These are phyloP conservation scores for Amaurobius ferox DNA, from an alignment of 2,888 invertebrate genomes.

Conservation along the genomic window DNA sequence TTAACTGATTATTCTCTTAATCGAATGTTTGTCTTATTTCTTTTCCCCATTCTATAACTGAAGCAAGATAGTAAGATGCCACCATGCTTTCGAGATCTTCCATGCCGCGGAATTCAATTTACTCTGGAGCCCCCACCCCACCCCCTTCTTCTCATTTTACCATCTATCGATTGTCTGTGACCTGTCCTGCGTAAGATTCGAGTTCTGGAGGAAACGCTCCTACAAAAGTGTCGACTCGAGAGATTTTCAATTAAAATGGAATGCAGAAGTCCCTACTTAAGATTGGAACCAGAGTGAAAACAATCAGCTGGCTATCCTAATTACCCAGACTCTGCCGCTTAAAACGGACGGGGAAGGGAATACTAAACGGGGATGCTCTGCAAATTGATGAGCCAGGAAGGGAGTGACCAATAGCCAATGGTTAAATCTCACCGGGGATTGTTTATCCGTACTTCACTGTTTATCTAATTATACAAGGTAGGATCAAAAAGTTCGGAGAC, in stretches of 20 bases:
- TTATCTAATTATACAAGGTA: no score
- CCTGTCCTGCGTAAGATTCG: neutral
- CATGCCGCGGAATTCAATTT: constrained; percentile 12
- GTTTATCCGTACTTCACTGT: no score
- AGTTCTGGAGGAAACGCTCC: neutral
- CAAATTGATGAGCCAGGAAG: neutral
- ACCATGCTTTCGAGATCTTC: neutral
- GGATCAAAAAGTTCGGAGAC: no score
- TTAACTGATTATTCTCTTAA: constrained; percentile 7
- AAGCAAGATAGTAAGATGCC: neutral
- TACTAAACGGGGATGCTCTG: neutral
- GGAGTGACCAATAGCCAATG: no score
- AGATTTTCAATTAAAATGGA: constrained; percentile 51
- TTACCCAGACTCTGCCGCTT: neutral
- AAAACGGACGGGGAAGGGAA: neutral
- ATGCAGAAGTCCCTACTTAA: neutral
- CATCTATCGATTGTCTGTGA: constrained; percentile 2
- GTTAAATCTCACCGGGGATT: no score
- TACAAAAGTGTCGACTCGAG: constrained; percentile 17
- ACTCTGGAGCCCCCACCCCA: neutral
- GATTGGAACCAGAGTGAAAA: constrained; percentile 10
- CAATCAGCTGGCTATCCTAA: constrained; percentile 12
- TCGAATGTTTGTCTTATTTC: constrained; percentile 12
- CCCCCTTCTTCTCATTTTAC: neutral
- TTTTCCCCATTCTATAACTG: neutral